A percentile compares a stretch with the other conserved stretches of the same genome.
Conservation (phyloP, 1,140 invertebrate species). For the Colletes latitarsis region DNA sequence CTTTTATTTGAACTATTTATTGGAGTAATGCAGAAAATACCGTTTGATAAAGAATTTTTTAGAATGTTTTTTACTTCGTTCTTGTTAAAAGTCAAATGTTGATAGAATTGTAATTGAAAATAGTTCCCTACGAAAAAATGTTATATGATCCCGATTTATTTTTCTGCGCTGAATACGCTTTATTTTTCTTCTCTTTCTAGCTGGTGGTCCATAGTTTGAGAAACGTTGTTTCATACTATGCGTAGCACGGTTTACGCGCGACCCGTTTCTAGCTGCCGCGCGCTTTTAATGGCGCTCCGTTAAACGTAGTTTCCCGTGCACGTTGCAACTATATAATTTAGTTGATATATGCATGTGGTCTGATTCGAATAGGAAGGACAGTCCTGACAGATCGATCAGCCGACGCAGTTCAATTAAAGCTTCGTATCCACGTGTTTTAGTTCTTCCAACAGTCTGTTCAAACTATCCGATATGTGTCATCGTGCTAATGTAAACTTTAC, state of each 20-base stretch:
- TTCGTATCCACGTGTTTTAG: not conserved
- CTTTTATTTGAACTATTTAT: too few species aligned
- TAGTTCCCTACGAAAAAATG: too few species aligned
- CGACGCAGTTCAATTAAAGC: conserved; percentile 13
- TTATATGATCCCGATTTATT: too few species aligned
- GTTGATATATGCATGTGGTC: conserved; percentile 32
- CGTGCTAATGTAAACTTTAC: not conserved
- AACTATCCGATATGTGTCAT: not conserved
- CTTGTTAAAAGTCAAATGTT: too few species aligned
- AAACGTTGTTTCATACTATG: too few species aligned
- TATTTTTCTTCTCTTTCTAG: too few species aligned
- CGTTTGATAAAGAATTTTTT: too few species aligned
- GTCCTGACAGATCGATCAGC: not conserved
- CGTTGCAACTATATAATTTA: conserved; percentile 28
- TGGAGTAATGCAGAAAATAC: too few species aligned
- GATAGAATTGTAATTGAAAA: too few species aligned
- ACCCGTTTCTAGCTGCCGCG: not conserved
- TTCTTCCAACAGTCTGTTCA: not conserved
- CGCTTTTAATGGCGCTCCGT: conserved; percentile 9
- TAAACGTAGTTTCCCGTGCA: conserved; percentile 23
- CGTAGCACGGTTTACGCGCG: not conserved
- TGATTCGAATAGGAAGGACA: conserved; percentile 20
- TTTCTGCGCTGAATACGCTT: too few species aligned
- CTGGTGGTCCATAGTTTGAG: too few species aligned
- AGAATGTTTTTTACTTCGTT: too few species aligned